Evolutionary conservation across 2,888 invertebrate species (phyloP).

Genomic region (Thymelicus acteon): DNA sequence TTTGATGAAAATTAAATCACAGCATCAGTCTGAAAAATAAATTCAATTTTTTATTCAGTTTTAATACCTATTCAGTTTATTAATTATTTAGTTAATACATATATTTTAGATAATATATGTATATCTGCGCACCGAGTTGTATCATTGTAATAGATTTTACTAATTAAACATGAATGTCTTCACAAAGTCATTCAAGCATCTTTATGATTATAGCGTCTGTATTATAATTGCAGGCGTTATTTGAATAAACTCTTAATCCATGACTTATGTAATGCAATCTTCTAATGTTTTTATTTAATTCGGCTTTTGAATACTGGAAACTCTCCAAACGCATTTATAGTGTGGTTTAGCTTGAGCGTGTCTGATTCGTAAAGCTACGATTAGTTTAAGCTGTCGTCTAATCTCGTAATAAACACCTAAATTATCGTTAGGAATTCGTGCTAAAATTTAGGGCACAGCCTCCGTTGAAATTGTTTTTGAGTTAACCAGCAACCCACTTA

Average conservation of each 20-base stretch:
- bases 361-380: constrained; percentile 23
- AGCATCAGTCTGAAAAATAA: too few relatives aligned
- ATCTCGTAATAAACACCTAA: constrained; percentile 30
- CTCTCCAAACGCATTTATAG: constrained; percentile 14
- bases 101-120: too few relatives aligned
- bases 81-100: too few relatives aligned
- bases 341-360: constrained; percentile 2
- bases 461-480: constrained; percentile 30
- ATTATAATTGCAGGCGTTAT: too few relatives aligned
- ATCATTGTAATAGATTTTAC: too few relatives aligned
- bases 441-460: constrained; percentile 14
- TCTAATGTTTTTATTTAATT: background rate
- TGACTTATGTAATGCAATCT: background rate
- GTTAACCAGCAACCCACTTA: constrained; percentile 20
- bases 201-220: constrained; percentile 10
- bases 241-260: background rate
- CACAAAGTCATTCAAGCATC: constrained; percentile 12
- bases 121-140: too few relatives aligned
- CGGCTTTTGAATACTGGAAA: constrained; percentile 5
- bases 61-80: too few relatives aligned
- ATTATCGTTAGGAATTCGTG: constrained; percentile 21
- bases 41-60: too few relatives aligned
- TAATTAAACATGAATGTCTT: too few relatives aligned
- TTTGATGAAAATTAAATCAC: too few relatives aligned
- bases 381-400: constrained; percentile 22